Base-by-base conservation (phyloP, 1,140 invertebrate genomes). In the Ceratina japonica region DNA sequence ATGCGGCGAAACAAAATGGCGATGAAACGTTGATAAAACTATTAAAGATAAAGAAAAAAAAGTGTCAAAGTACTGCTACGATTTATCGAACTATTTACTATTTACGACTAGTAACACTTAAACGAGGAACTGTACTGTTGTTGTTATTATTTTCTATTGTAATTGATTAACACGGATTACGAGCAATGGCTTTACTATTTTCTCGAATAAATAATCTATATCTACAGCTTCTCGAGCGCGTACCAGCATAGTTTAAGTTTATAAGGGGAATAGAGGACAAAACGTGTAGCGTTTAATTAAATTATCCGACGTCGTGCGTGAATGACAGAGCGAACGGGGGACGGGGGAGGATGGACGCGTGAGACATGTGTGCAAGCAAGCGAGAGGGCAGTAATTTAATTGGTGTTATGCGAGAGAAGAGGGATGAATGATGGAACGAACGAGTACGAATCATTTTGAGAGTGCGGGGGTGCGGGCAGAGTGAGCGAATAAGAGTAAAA, bases 1-100 rank as follows among this genome's bases (percentile, higher is more conserved):
- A 61, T 7, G 49, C n/a, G 65, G 27, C 5, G 73, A 58, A 51
- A 78, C 69, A 82, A 81, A 87, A 80, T 69, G 76, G 80, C 15
- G 20, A 72, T 51, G 49, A 31, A 59, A 81, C 75, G 70, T 68
- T 37, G 73, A 86, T 1, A 58, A 65, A 83, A 73, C 74, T 87
- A 84, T 80, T 75, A 87, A 82, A 81, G 81, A 80, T 81, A 80
- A 79, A 44, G 37, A 44, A 44, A 44, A 44, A 84, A 68, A 87
- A 87, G 90, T 91, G 89, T 89, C 89, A 91, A 91, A 91, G 85
- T 91, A 90, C 84, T 87, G 86, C 87, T 90, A 87, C 85, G 85
- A 89, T 87, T 90, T 84, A 83, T 83, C 78, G 86, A 83, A 85
- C 69, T 84, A 87, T 83, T 84, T 84, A 88, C 70, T 83, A 85